Percentiles rank a stretch among this genome's conserved stretches.
Conservation (phyloP, 2,797 vertebrate species). For the Sphenodon punctatus region DNA sequence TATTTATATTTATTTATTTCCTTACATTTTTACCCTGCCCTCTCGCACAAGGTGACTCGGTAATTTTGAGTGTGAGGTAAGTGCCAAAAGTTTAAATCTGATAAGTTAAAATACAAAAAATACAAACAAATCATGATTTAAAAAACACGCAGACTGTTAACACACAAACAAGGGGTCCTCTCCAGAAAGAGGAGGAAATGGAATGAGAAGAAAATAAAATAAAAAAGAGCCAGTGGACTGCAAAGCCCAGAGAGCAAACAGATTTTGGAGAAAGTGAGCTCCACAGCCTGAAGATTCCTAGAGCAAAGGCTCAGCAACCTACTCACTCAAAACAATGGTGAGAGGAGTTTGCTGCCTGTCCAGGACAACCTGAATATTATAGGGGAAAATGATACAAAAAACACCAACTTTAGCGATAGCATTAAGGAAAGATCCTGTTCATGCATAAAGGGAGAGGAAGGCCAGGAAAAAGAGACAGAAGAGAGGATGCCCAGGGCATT, state of each 20-base stretch:
- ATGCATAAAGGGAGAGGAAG: not conserved
- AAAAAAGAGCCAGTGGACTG: not conserved
- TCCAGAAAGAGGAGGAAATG: not conserved
- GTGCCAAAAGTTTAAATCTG: not conserved
- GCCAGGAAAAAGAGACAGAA: not conserved
- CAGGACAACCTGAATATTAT: not conserved
- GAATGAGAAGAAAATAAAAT: not conserved
- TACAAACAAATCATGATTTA: not conserved
- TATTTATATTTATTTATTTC: no score
- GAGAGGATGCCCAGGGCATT: not conserved
- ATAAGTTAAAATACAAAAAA: not conserved
- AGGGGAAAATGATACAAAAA: conserved; percentile 9
- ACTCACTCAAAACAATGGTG: not conserved
- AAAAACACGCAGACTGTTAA: no score
- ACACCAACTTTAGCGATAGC: not conserved
- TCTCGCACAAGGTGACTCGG: no score
- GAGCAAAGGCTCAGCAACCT: not conserved
- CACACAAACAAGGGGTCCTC: not conserved
- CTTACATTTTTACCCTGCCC: no score
- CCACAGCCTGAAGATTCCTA: not conserved
- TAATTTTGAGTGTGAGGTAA: not conserved
- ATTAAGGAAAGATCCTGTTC: not conserved
- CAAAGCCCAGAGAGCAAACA: not conserved
- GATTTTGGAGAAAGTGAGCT: not conserved
- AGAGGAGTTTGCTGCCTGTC: fast-evolving